Base-by-base conservation (phyloP, 2,797 vertebrate genomes). In the Smutsia gigantea region DNA sequence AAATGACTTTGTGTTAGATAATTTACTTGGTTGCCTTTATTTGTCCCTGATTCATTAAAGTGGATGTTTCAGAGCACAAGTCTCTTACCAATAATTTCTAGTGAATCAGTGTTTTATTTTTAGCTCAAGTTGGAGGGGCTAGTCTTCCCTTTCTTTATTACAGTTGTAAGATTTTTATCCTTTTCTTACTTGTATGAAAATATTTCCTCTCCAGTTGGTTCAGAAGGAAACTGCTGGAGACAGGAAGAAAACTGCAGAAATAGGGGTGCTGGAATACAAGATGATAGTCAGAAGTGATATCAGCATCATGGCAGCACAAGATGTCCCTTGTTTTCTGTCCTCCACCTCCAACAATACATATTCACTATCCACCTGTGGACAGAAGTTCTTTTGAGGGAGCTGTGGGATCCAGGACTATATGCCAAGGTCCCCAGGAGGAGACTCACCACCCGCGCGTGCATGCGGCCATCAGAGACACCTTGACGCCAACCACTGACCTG, bases 1-100 rank as follows among this genome's bases (percentile, higher is more conserved):
- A 46, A 46, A 46, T 12, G 46, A 46, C 29, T 68, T 19, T 78
- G 4, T 71, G 74, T 79, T 18, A 69, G 23, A 64, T 51, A 87
- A 87, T 79, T 57, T 15, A 82, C 27, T 78, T 31, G 15, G 71
- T 61, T 93, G 46, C 13, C 75, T 88, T 84, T 74, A 57, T 81
- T 74, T 90, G 53, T 59, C 11, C 81, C 31, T 75, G 57, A 74
- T 23, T 95, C 71, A 90, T 64, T 87, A 72, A 59, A 46, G 46
- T 29, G 75, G 12, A 68, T n/a, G 42, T 74, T 92, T 87, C 29
- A 87, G 94, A 96, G 59, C 74, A 81, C 31, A 90, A 90, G 25
- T 57, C 90, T 79, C 57, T 90, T 64, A 94, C 18, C 55, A 69
- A 49, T 59, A 57, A 46, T 85, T 85, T 88, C 37, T 75, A 93